Evolutionary conservation across 2,797 vertebrate species (phyloP), one percentile per base, ranked within the genome.

Genomic region (Tapera naevia): DNA sequence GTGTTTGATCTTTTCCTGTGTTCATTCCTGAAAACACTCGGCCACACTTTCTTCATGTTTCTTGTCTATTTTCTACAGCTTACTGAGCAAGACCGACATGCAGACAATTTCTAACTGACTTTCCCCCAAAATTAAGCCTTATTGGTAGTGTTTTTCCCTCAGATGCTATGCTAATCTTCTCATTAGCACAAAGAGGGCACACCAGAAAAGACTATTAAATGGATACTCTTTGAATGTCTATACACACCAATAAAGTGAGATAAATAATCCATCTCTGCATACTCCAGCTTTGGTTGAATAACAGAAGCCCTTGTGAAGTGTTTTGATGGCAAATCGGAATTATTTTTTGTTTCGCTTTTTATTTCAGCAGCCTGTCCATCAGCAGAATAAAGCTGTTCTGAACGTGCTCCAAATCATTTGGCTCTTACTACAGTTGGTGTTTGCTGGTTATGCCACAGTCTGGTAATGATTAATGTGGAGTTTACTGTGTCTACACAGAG

Each of bases 311-410:
- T 96, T 79, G 86, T 48, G 73, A 91, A 96, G 84, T 95, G 72
- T 82, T 96, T 92, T 93, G 75, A 96, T 94, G 89, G 50, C 19
- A 76, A 62, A 67, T 12, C 5, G 8, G 37, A 39, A 51, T 69
- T 50, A 35, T 70, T 57, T 30, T 30, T 11, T 50, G 9, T 41
- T 89, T 72, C 25, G 48, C 65, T 91, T 96, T 95, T 87, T 32
- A 41, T 71, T 92, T 86, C 57, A 78, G 51, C 57, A 74, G 83
- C 79, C 95, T 82, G 91, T 91, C 96, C 46, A 25, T 94, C 96
- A 96, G 83, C 60, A 78, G 96, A 95, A 97, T 95, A 70, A 96
- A 97, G 94, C 91, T 96, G 75, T 96, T 97, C 96, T 97, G 96
- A 97, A 96, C 95, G 73, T 61, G 83, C 96, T 97, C 94, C 95